Evolutionary conservation across 2,888 invertebrate species (phyloP), one percentile per base, ranked within the genome.

Genomic region (Cryptosula pallasiana): DNA sequence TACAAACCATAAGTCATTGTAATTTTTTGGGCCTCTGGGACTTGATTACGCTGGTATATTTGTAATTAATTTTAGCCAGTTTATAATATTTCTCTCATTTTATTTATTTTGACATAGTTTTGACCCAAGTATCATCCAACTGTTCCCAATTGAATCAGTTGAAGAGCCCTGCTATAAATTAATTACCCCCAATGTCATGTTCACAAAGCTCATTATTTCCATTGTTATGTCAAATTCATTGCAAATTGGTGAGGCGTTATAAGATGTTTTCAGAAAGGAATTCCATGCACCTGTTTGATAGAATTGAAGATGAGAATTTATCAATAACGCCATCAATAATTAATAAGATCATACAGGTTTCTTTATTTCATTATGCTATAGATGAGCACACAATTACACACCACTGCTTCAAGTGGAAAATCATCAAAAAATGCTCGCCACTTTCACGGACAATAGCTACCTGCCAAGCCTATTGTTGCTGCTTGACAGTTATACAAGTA

Each of bases 401-500:
- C 32, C n/a, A 32, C 32, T 32, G 63, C 9, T 63, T 63, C 63
- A 63, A 32, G 25, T 63, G 32, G 29, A 63, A 32, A 63, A 63
- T 63, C 34, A 63, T 27, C 63, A 5, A 63, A 32, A 63, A 63
- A 45, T 45, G 45, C 45, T 45, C 9, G 45, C 45, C 20, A 45
- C 20, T 45, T 5, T 45, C 45, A 45, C 5, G 5, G 20, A 45
- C 5, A 45, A 45, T 5, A 5, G 45, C 45, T 20, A 45, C 45
- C 20, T 45, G 45, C 45, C 45, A 45, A 2, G 25, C 9, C 63
- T n/a, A 63, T 63, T 63, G 63, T 63, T 63, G n/a, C 32, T 1
- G 13, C 13, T 63, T 63, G 63, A 63, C 63, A 63, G 63, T 63
- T 63, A 63, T 34, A 63, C 63, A 63, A 63, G 63, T 25, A 20